These are phyloP conservation scores for Psilopogon haemacephalus DNA, from an alignment of 2,113 vertebrate species.

Conservation along the genomic window DNA sequence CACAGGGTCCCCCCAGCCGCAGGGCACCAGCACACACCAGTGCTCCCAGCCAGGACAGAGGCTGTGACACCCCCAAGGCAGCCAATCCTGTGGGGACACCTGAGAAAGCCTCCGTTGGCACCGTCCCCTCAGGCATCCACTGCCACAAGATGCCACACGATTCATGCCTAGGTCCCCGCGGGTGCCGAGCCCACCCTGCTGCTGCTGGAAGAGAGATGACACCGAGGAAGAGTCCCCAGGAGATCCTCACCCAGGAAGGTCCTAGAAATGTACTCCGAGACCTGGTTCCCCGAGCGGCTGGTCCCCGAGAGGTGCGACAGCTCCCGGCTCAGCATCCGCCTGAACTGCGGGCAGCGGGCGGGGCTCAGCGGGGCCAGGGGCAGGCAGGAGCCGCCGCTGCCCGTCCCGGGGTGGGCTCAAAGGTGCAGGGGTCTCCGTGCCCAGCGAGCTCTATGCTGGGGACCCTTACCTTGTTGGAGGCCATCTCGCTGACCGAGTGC, in stretches of 20 bases:
- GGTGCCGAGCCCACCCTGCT: background rate
- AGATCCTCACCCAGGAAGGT: constrained; percentile 84
- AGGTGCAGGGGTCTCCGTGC: fast-evolving
- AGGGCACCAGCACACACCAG: background rate
- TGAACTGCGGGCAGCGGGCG: constrained; percentile 79
- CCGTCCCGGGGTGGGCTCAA: background rate
- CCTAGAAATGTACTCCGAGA: constrained; percentile 91
- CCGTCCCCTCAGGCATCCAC: fast-evolving
- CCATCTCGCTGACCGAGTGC: constrained; percentile 79
- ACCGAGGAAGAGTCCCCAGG: fast-evolving
- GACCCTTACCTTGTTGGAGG: constrained; percentile 77
- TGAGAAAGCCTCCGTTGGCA: fast-evolving
- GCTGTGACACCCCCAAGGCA: background rate
- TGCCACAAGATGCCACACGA: background rate
- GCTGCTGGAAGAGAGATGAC: background rate
- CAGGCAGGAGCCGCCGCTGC: background rate
- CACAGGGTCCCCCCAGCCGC: background rate
- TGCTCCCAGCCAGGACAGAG: background rate
- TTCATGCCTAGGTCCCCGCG: background rate
- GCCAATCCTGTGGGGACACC: background rate
- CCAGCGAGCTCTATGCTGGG: fast-evolving
- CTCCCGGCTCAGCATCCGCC: constrained; percentile 93
- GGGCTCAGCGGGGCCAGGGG: background rate
- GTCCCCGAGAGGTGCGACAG: constrained; percentile 91
- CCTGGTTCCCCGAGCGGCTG: constrained; percentile 92